phyloP scores from a whole-genome alignment of 92 coral and sea anemone genomes.

The Epizoanthus ramosus region DNA sequence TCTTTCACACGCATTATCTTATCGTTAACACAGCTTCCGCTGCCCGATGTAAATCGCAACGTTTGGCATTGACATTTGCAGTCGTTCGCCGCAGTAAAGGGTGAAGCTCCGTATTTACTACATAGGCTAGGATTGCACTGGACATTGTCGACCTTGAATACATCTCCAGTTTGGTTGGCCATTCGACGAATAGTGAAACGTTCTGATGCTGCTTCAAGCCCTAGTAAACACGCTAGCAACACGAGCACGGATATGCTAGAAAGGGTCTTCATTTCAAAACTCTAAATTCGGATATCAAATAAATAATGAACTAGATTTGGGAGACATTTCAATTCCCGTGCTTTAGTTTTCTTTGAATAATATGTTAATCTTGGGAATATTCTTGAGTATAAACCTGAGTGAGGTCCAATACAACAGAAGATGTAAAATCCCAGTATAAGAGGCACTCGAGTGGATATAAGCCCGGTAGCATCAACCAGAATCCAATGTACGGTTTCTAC shows the following conservation, averaged over 20 bases:
- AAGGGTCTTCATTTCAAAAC: neutral
- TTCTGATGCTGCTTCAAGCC: neutral
- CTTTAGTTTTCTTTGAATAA: neutral
- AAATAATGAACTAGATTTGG: neutral
- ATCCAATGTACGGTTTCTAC: neutral
- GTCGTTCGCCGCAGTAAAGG: neutral
- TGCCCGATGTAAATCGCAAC: neutral
- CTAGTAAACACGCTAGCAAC: neutral
- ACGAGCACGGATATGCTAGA: neutral
- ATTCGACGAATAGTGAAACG: constrained; percentile 1
- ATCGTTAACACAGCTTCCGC: neutral
- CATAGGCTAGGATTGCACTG: neutral
- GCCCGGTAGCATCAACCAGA: neutral
- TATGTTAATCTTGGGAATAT: neutral
- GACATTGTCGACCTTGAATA: neutral
- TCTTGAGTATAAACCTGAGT: neutral
- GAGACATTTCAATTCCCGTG: neutral
- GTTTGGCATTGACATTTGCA: constrained; percentile 10
- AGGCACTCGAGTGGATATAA: neutral
- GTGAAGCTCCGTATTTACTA: neutral
- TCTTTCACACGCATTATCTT: neutral
- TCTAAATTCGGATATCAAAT: neutral
- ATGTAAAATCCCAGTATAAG: neutral
- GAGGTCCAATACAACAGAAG: neutral
- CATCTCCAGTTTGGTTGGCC: constrained; percentile 13